Evolutionary conservation across 2,797 vertebrate genomes (phyloP).

Genomic region (Mus spretus): DNA sequence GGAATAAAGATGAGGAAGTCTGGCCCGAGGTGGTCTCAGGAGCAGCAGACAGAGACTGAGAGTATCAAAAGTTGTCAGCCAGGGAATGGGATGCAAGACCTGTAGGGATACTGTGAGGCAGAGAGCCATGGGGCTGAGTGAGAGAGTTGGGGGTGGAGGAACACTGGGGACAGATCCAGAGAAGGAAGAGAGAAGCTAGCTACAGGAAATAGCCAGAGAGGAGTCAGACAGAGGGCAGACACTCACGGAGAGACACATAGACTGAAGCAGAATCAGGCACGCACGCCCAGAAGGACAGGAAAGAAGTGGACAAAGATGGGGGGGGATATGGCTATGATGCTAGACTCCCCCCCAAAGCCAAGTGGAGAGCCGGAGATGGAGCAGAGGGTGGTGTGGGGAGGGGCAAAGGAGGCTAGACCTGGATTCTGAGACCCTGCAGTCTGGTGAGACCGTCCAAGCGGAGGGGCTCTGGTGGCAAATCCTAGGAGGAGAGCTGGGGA

Average conservation of each 20-base stretch:
- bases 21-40: too few species aligned
- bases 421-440: neutral
- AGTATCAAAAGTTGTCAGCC: neutral
- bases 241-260: too few species aligned
- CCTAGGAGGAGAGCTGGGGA: constrained; percentile 35
- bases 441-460: neutral
- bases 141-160: neutral
- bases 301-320: neutral
- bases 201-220: neutral
- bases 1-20: neutral
- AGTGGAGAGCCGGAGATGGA: neutral
- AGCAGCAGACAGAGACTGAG: neutral
- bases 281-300: neutral
- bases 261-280: neutral
- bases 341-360: neutral
- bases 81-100: neutral
- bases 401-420: neutral
- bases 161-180: neutral
- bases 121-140: neutral
- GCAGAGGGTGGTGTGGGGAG: neutral
- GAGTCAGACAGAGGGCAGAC: neutral
- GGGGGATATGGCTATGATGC: too few species aligned
- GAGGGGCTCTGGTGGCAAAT: neutral
- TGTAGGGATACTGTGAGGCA: neutral
- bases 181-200: neutral